Evolutionary conservation across 2,888 invertebrate genomes (phyloP), one percentile per base, ranked within the genome.

Genomic region (Neoaliturus tenellus): DNA sequence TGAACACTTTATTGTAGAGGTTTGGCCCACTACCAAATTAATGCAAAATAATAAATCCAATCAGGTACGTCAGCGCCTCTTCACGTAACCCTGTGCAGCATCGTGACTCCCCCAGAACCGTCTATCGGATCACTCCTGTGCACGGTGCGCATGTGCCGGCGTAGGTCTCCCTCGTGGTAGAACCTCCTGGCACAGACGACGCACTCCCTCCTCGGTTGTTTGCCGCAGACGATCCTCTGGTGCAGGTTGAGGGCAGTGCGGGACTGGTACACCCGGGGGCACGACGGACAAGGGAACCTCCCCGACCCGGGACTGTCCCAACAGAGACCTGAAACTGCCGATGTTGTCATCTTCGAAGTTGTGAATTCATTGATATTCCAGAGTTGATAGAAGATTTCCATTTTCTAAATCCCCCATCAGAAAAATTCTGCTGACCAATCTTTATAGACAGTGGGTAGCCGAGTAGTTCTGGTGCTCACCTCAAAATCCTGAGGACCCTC

Each of bases 181-280:
- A 83, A 83, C 35, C 25, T 67, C 12, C 78, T 84, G 10, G 85
- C 20, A 62, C 85, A 86, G 80, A 84, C 89, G 75, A 90, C 89
- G 85, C 89, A 89, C 23, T 58, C 39, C 14, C 48, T 44, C 5
- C 62, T 20, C 25, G 84, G 84, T 48, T 67, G 20, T 35, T 82
- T 82, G 33, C 88, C 87, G 67, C 88, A 88, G 73, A 87, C 87
- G 1, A 86, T 85, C 44, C 84, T 81, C 41, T 85, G 67, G 80
- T 88, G 88, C 25, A 87, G 83, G 25, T 67, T 85, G 23, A 82
- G 82, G 0, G 73, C 73, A 4, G 80, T 67, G 28, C 69, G 62
- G 6, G 84, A 80, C n/a, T 48, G 71, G 58, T 84, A 80, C 14
- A 81, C 73, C n/a, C 80, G 80, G 4, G 39, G 58, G 33, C 81